Percentiles rank a stretch among this genome's conserved stretches.
phyloP scores from a whole-genome alignment of 53 echinoderm and acorn worm species.

The Apostichopus leukothele region DNA sequence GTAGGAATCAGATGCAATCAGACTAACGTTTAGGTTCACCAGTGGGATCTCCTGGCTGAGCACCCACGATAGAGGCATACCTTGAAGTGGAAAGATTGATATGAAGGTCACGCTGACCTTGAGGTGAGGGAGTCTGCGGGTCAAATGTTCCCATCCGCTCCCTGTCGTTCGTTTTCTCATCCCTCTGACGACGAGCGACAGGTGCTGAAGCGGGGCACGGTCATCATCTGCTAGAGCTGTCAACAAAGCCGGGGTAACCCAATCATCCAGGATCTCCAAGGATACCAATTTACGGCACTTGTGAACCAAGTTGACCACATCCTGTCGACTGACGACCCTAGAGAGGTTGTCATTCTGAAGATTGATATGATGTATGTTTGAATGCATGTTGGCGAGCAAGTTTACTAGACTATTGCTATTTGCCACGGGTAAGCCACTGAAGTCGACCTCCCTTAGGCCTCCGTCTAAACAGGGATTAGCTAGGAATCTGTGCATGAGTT shows the following conservation, averaged over 20 bases:
- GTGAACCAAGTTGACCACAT: conserved; percentile 71
- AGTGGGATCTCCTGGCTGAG: conserved; percentile 42
- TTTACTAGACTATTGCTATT: conserved; percentile 69
- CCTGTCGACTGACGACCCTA: conserved; percentile 65
- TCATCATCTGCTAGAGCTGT: conserved; percentile 61
- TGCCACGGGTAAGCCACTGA: conserved; percentile 73
- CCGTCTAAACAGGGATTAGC: conserved; percentile 59
- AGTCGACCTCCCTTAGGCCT: conserved; percentile 72
- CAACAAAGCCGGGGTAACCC: conserved; percentile 76
- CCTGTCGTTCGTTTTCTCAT: conserved; percentile 72
- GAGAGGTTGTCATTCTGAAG: conserved; percentile 88
- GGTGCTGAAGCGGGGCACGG: conserved; percentile 62
- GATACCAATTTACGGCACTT: conserved; percentile 68
- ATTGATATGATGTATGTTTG: conserved; percentile 76
- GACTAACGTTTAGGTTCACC: conserved; percentile 39
- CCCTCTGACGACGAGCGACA: conserved; percentile 79
- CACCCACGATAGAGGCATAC: conserved; percentile 42
- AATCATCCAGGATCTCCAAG: conserved; percentile 78
- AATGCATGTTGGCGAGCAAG: conserved; percentile 69
- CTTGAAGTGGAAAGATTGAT: conserved; percentile 40
- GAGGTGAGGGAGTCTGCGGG: conserved; percentile 60
- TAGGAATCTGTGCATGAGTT: conserved; percentile 80
- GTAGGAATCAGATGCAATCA: conserved; percentile 32
- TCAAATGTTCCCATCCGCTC: conserved; percentile 74
- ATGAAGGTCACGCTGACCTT: conserved; percentile 76